Conservation (phyloP, 2,113 vertebrate species). For the Cygnus buccinator region DNA sequence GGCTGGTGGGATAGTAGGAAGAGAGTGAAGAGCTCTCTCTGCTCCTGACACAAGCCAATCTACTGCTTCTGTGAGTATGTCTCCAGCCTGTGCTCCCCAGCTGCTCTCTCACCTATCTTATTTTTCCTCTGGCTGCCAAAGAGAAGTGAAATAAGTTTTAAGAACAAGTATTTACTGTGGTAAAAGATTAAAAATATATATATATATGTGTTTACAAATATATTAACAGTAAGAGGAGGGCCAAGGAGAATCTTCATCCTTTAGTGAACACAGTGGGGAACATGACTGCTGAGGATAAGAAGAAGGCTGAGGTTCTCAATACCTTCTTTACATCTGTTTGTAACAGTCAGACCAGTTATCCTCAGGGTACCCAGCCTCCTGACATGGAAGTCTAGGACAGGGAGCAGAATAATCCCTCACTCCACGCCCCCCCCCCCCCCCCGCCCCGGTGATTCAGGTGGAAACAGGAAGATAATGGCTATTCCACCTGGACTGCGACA, state of each 20-base stretch:
- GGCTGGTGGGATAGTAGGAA: neutral
- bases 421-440: too few relatives aligned
- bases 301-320: too few relatives aligned
- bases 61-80: neutral
- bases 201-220: too few relatives aligned
- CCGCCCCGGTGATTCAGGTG: too few relatives aligned
- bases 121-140: neutral
- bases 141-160: neutral
- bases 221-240: too few relatives aligned
- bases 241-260: too few relatives aligned
- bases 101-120: neutral
- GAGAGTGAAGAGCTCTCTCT: neutral
- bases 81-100: neutral
- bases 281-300: too few relatives aligned
- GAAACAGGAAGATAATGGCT: too few relatives aligned
- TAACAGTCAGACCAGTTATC: neutral
- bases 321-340: too few relatives aligned
- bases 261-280: too few relatives aligned
- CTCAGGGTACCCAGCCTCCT: neutral
- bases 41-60: neutral
- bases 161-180: neutral
- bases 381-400: neutral
- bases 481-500: too few relatives aligned
- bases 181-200: too few relatives aligned
- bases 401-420: neutral